Evolutionary conservation across 2,797 vertebrate species (phyloP).

Genomic region (Enteromius fasciolatus): DNA sequence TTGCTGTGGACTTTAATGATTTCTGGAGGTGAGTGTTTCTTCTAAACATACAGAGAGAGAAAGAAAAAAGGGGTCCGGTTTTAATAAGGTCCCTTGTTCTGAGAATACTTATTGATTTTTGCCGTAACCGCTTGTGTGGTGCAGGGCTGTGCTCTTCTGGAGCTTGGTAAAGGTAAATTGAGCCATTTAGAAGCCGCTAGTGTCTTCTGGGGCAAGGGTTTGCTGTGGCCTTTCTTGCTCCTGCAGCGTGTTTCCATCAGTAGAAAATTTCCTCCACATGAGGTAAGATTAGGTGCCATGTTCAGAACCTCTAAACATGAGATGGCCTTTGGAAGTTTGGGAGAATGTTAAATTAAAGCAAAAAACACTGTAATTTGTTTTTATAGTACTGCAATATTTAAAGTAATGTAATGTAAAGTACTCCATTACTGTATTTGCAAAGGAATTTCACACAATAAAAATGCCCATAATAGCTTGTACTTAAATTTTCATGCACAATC

Average conservation of each 20-base stretch:
- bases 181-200: constrained; percentile 77
- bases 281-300: constrained; percentile 42
- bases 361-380: background rate
- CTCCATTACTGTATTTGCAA: background rate
- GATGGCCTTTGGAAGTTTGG: background rate
- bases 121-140: constrained; percentile 69
- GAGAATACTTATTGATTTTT: constrained; percentile 85
- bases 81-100: constrained; percentile 81
- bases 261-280: constrained; percentile 67
- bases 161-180: constrained; percentile 78
- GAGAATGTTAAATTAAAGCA: background rate
- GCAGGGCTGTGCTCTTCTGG: constrained; percentile 70
- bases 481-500: background rate
- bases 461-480: background rate
- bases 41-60: constrained; percentile 63
- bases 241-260: constrained; percentile 77
- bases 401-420: background rate
- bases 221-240: constrained; percentile 62
- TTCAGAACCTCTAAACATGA: constrained; percentile 1
- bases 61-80: constrained; percentile 69
- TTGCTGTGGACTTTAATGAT: constrained; percentile 71
- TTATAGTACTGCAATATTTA: background rate
- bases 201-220: constrained; percentile 70
- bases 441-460: background rate
- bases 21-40: constrained; percentile 69